Conservation (phyloP, 2,888 invertebrate genomes). For the Ectemnius lituratus region DNA sequence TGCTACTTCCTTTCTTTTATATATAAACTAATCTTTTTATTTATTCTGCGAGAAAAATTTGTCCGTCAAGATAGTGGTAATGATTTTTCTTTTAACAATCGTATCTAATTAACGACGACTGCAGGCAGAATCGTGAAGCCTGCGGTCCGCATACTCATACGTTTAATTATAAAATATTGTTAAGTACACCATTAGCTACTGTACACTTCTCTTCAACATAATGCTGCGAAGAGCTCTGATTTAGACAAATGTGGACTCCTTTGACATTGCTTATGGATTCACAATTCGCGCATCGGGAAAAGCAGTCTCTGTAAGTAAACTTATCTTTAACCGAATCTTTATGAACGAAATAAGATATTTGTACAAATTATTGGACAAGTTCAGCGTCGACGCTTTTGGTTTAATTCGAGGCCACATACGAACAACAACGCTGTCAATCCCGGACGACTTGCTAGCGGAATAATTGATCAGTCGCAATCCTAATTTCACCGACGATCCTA, state of each 20-base stretch:
- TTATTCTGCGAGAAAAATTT: constrained; percentile 21
- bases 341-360: constrained; percentile 42
- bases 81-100: constrained; percentile 22
- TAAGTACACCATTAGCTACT: constrained; percentile 38
- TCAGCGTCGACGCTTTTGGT: constrained; percentile 32
- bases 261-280: too few species aligned
- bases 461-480: neutral
- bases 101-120: constrained; percentile 26
- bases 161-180: constrained; percentile 38
- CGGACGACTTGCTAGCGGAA: constrained; percentile 27
- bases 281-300: too few species aligned
- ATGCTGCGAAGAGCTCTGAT: neutral
- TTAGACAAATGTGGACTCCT: too few species aligned
- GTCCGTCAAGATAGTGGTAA: constrained; percentile 18
- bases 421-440: constrained; percentile 29
- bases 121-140: constrained; percentile 4
- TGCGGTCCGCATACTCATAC: constrained; percentile 17
- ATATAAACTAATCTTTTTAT: constrained; percentile 30
- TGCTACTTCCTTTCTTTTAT: constrained; percentile 14
- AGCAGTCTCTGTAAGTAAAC: constrained; percentile 26
- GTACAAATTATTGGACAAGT: constrained; percentile 37
- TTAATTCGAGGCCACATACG: constrained; percentile 36
- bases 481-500: constrained; percentile 34
- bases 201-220: constrained; percentile 17
- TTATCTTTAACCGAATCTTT: constrained; percentile 43